Evolutionary conservation across 1,140 invertebrate genomes (phyloP).

Genomic region (Planococcus citri): DNA sequence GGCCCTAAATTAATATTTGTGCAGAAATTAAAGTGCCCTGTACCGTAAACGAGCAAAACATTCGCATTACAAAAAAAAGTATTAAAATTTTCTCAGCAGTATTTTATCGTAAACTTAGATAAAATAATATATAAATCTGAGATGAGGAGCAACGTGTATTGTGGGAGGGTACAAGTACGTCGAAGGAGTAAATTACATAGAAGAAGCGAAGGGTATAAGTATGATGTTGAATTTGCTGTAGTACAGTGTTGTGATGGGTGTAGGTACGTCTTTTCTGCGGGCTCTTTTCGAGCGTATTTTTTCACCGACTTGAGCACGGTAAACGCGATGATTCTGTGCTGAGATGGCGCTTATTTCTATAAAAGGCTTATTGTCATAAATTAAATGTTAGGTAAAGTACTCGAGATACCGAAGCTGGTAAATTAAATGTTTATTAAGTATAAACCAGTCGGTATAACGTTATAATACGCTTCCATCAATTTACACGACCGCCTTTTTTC

Average conservation of each 20-base stretch:
- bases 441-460: neutral
- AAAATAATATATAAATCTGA: too few species aligned
- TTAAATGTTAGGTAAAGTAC: neutral
- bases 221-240: too few species aligned
- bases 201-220: too few species aligned
- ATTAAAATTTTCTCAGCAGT: conserved; percentile 7
- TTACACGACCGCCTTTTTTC: neutral
- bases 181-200: too few species aligned
- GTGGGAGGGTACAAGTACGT: too few species aligned
- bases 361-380: neutral
- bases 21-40: neutral
- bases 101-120: neutral
- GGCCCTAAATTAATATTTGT: neutral
- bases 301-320: too few species aligned
- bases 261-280: too few species aligned
- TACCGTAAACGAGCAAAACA: conserved; percentile 1
- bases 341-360: too few species aligned
- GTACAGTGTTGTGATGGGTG: too few species aligned
- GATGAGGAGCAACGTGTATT: too few species aligned
- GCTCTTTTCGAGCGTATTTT: too few species aligned
- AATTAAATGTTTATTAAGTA: neutral
- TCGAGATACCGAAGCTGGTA: neutral
- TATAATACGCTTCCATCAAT: neutral
- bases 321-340: too few species aligned
- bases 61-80: neutral